A percentile compares a stretch with the other conserved stretches of the same genome.
Conservation (phyloP, 2,888 invertebrate genomes). For the Brachyptera putata region DNA sequence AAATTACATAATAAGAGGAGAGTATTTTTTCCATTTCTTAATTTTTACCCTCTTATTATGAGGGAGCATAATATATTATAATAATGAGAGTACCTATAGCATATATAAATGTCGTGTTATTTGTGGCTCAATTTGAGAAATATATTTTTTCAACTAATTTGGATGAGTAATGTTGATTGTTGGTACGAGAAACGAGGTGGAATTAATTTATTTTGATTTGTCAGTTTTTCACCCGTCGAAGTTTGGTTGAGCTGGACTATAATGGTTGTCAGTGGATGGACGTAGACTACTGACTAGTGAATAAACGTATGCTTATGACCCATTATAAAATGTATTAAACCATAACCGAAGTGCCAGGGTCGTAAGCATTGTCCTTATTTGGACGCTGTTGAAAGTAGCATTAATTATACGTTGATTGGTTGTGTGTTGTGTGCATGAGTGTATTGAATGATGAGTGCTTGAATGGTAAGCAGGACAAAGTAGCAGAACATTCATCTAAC, state of each 20-base stretch:
- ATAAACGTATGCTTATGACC: conserved; percentile 25
- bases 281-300: conserved; percentile 1
- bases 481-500: no score
- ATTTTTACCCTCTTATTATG: background rate
- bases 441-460: no score
- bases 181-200: no score
- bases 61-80: background rate
- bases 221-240: no score
- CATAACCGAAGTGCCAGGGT: conserved; percentile 30
- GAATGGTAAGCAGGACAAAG: no score
- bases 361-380: conserved; percentile 21
- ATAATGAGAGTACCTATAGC: background rate
- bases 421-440: background rate
- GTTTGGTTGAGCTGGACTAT: no score
- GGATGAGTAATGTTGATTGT: background rate
- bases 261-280: no score
- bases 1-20: background rate
- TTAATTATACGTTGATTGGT: background rate
- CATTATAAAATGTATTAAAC: conserved; percentile 21
- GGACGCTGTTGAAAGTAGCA: conserved; percentile 3
- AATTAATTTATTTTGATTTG: background rate
- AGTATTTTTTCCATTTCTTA: background rate
- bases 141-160: background rate
- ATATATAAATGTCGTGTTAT: conserved; percentile 1
- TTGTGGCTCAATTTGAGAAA: no score